A percentile compares a stretch with the other conserved stretches of the same genome.
Evolutionary conservation across 2,113 vertebrate genomes (phyloP).

Genomic region (Phylloscopus whistleri): DNA sequence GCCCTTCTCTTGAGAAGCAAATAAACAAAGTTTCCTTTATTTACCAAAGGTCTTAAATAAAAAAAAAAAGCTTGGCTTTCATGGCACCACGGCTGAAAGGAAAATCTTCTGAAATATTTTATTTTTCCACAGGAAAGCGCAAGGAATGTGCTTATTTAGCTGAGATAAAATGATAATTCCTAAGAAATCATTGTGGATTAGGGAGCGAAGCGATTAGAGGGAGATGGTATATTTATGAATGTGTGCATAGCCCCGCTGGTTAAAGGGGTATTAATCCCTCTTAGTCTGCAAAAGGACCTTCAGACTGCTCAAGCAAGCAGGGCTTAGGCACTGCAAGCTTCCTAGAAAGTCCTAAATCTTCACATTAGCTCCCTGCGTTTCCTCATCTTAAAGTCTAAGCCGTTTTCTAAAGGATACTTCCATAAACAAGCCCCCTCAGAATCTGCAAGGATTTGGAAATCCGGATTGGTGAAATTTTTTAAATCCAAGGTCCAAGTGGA

Average conservation of each 20-base stretch:
- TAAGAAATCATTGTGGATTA: constrained; percentile 89
- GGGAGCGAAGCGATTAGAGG: constrained; percentile 80
- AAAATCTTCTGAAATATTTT: constrained; percentile 74
- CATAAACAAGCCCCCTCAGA: constrained; percentile 88
- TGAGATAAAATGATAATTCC: constrained; percentile 89
- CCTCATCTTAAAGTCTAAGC: constrained; percentile 92
- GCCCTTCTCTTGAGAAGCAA: neutral
- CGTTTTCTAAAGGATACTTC: constrained; percentile 92
- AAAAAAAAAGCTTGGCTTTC: constrained; percentile 41
- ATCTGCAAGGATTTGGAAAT: constrained; percentile 87
- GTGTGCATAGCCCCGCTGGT: constrained; percentile 86
- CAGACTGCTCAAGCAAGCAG: constrained; percentile 89
- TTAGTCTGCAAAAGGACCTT: constrained; percentile 94
- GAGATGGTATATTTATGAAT: constrained; percentile 76
- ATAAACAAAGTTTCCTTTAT: constrained; percentile 32
- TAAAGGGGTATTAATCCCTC: constrained; percentile 98
- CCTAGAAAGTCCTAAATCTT: constrained; percentile 95
- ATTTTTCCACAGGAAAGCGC: constrained; percentile 76
- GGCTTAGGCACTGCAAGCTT: constrained; percentile 90
- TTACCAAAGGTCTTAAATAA: constrained; percentile 54
- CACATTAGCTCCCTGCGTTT: constrained; percentile 93
- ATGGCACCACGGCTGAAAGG: constrained; percentile 7
- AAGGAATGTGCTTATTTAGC: constrained; percentile 91
- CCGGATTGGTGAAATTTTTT: constrained; percentile 81
- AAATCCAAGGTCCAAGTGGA: constrained; percentile 80